Base-by-base conservation (phyloP, 2,797 vertebrate species). In the Rhinatrema bivittatum region DNA sequence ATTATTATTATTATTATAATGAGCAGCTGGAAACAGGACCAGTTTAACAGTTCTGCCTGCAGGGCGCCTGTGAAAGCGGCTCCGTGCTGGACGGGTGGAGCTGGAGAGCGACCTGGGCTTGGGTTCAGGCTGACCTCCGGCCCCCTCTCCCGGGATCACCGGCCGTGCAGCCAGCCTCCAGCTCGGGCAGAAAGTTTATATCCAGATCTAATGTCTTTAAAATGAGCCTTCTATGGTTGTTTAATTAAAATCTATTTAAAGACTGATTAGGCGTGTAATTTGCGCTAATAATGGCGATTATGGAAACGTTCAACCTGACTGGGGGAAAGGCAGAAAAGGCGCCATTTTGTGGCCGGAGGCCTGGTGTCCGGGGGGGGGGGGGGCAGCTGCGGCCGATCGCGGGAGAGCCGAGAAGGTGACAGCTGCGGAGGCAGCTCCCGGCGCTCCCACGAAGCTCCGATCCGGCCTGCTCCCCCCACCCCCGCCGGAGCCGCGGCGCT, bases 391-490 rank as follows among this genome's bases (percentile, higher is more conserved):
- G n/a, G n/a, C n/a, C n/a, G 75, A 82, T 78, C 78, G 84, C 76
- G 82, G 76, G n/a, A 83, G 70, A 67, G 79, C 83, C 87, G 85
- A 90, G 89, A 90, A 89, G 86, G 87, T 87, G 88, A 90, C 89
- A 91, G 88, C 86, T 89, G 88, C 88, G 62, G 70, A 64, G 66
- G 76, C 70, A 64, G 72, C 65, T 60, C 70, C 60, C 70, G 39
- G 72, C 68, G 74, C 66, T 60, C 68, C 55, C 36, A 39, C 49
- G n/a, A n/a, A n/a, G n/a, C n/a, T n/a, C 42, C 32, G n/a, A n/a
- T n/a, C n/a, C n/a, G n/a, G n/a, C n/a, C n/a, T n/a, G n/a, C n/a
- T n/a, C n/a, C n/a, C n/a, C n/a, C n/a, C n/a, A n/a, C n/a, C n/a
- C n/a, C n/a, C n/a, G n/a, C n/a, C n/a, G n/a, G n/a, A n/a, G n/a